Base-by-base conservation (phyloP, 2,888 invertebrate species). In the Drosophila diplacantha region DNA sequence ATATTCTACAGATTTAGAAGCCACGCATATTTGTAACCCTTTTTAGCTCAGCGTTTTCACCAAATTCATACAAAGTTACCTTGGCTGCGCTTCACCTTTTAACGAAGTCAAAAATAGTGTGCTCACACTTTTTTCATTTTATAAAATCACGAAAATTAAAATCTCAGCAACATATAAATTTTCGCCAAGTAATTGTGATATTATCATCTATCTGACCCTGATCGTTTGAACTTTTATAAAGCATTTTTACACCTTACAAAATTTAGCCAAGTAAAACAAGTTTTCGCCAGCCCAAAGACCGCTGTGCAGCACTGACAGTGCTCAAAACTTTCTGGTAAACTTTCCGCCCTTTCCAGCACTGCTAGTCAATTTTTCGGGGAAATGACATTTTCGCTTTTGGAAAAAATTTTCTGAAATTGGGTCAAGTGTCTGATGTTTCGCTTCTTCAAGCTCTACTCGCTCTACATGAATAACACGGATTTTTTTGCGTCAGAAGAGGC, bases 371-470 rank as follows among this genome's bases (percentile, higher is more conserved):
- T 2, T 32, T 47, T 47, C n/a, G 5, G 9, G 5, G 9, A 12
- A 31, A 32, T 44, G 46, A 11, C 46, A 46, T 32, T 24, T 18
- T 12, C n/a, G 5, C 9, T 24, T 24, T 16, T 12, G 14, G 4
- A 14, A 1, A 5, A 29, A 55, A 12, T 26, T 35, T 6, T 46
- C 14, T 9, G n/a, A 29, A 26, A 9, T 29, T 14, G 7, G 3
- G 18, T 31, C 9, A 31, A 3, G 22, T 18, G 5, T 46, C 59
- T 50, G 43, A 78, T 78, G 77, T 82, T 82, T 60, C 83, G 83
- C n/a, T 67, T 82, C 14, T 78, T 71, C 50, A 81, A 77, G 62
- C 29, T 78, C 5, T 78, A 77, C 41, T 66, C 72, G 20, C 43
- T 82, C 2, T 74, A 73, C 65, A 37, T 61, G 22, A 73, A 66